Percentiles rank a stretch among this genome's conserved stretches.
Conservation (phyloP, 2,888 invertebrate genomes). For the Uloborus plumipes region DNA sequence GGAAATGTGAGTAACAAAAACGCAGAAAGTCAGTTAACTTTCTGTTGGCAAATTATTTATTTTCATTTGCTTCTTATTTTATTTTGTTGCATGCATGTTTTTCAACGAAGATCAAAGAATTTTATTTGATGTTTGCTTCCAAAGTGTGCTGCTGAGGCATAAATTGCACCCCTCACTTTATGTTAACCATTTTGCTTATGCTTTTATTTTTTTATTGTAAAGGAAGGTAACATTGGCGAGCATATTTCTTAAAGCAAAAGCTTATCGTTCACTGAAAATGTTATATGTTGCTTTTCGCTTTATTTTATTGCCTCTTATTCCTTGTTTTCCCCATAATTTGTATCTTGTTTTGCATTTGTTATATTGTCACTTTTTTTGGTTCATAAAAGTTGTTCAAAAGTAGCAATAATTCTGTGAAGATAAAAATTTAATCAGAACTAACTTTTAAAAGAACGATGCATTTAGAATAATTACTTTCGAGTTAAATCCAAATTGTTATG, state of each 20-base stretch:
- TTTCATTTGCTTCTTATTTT: constrained; percentile 51
- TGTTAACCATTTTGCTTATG: constrained; percentile 30
- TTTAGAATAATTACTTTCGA: too few species aligned
- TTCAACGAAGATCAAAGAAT: neutral
- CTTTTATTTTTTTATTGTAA: constrained; percentile 3
- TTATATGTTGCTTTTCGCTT: constrained; percentile 28
- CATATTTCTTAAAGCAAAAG: constrained; percentile 11
- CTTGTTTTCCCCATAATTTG: constrained; percentile 20
- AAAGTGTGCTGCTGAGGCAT: constrained; percentile 32
- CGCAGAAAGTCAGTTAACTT: constrained; percentile 56
- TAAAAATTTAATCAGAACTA: too few species aligned
- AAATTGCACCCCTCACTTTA: constrained; percentile 33
- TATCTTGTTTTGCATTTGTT: constrained; percentile 38
- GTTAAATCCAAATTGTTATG: too few species aligned
- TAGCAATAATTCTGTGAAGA: too few species aligned
- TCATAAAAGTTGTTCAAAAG: too few species aligned
- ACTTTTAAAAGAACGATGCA: too few species aligned
- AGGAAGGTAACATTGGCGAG: neutral
- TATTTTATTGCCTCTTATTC: constrained; percentile 13
- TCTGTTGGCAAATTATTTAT: constrained; percentile 47
- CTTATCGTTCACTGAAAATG: constrained; percentile 14
- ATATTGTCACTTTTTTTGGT: too few species aligned
- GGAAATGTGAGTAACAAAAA: constrained; percentile 55
- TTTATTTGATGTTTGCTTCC: neutral
- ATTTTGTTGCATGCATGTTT: constrained; percentile 15